These are phyloP conservation scores for Brienomyrus brachyistius DNA, from an alignment of 2,113 vertebrate genomes.

Conservation along the genomic window DNA sequence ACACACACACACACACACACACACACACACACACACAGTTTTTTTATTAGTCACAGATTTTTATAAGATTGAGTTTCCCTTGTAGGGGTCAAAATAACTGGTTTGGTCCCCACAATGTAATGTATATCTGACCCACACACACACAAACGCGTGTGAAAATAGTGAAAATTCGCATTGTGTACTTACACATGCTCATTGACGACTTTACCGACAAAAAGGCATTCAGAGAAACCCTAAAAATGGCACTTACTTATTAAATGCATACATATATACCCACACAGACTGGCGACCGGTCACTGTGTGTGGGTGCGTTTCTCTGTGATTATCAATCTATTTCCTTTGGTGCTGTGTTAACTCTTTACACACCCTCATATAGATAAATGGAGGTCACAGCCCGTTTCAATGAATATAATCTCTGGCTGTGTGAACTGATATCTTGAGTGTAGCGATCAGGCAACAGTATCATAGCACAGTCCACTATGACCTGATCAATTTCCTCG, in stretches of 20 bases:
- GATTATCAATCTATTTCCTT: not conserved
- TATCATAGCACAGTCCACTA: not conserved
- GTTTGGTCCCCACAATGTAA: not conserved
- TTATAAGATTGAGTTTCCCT: not conserved
- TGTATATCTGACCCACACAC: not conserved
- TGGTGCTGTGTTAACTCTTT: not conserved
- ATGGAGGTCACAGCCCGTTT: not conserved
- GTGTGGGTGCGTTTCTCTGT: not conserved
- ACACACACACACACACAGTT: constrained; percentile 7
- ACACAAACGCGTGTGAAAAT: not conserved
- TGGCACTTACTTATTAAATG: not conserved
- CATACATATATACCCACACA: not conserved
- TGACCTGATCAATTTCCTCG: not conserved
- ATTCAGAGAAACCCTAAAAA: not conserved
- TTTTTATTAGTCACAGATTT: too few species aligned
- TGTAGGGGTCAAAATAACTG: not conserved
- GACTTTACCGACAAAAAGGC: not conserved
- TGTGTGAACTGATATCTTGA: not conserved
- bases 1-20: not conserved
- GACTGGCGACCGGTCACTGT: not conserved
- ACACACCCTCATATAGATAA: not conserved
- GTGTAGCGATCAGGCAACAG: not conserved
- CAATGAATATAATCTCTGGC: not conserved
- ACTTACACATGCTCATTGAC: not conserved
- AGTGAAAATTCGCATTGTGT: not conserved